Base-by-base conservation (phyloP, 92 coral and sea anemone species). In the Porites lobata region DNA sequence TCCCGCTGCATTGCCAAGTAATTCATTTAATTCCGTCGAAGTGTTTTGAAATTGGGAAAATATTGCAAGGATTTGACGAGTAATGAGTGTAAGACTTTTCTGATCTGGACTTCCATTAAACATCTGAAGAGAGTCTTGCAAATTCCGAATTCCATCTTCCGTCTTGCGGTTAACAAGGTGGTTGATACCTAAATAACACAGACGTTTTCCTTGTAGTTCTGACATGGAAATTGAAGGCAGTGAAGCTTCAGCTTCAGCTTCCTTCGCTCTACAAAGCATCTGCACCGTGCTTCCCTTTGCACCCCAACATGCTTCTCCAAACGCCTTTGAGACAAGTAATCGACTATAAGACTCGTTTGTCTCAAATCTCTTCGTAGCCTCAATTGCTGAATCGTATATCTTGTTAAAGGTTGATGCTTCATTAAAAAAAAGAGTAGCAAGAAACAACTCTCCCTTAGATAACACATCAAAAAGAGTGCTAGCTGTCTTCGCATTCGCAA, bases 361-460 rank as follows among this genome's bases (percentile, higher is more conserved):
- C 6, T 20, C 32, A 9, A 19, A 65, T 13, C n/a, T 12, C 11
- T 64, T 18, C 0, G 82, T 74, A 59, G 61, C 54, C 9, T 58
- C 14, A 15, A 82, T 64, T 22, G 92, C 92, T 1, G 56, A 11
- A 18, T 75, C 77, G 50, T 57, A 82, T 14, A 88, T 10, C 26
- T 75, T 2, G 26, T 12, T 0, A 64, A 88, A 29, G 1, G n/a
- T 65, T 18, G 7, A 0, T 21, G 11, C 21, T 54, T 32, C 58
- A 1, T 21, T 47, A 0, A 21, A n/a, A 65, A 47, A 50, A 13
- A 76, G 56, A 24, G 71, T 50, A 32, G 0, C 24, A 24, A 76
- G 32, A 43, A 85, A 85, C 26, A 76, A 14, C 57, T 88, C 92
- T 63, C 0, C 3, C 32, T 29, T 29, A 0, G 32, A 0, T 29